Evolutionary conservation across 2,888 invertebrate genomes (phyloP).

Genomic region (Daptonema setosum): DNA sequence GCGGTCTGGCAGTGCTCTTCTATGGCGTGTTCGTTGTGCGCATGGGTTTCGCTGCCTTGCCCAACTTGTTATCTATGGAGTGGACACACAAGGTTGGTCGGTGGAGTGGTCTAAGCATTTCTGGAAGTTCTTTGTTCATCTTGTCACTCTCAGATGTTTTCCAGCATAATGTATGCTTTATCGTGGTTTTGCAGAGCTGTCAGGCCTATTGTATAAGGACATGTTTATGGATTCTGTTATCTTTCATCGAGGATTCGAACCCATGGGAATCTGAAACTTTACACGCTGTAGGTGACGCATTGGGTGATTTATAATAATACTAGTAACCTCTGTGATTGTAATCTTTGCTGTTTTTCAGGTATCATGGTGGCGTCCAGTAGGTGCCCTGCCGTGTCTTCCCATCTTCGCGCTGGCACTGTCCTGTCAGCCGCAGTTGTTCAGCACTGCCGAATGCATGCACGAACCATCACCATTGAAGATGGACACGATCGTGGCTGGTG

Average conservation of each 20-base stretch:
- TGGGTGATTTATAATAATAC: no score
- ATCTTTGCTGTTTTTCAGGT: background rate
- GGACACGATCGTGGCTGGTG: constrained; percentile 61
- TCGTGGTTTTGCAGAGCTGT: no score
- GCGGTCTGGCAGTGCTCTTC: constrained; percentile 48
- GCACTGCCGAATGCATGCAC: constrained; percentile 69
- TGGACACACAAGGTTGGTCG: constrained; percentile 17
- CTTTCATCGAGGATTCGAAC: no score
- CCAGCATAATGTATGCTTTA: no score
- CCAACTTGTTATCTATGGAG: constrained; percentile 12
- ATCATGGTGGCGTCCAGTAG: constrained; percentile 41
- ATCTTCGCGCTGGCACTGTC: constrained; percentile 89
- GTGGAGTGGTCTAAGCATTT: constrained; percentile 12
- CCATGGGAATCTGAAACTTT: no score
- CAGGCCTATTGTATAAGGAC: no score
- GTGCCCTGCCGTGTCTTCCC: constrained; percentile 70
- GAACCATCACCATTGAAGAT: constrained; percentile 68
- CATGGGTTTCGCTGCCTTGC: constrained; percentile 15
- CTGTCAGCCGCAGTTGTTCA: constrained; percentile 67
- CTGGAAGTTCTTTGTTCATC: no score
- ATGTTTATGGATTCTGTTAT: no score
- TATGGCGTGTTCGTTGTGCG: constrained; percentile 50
- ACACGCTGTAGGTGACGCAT: no score
- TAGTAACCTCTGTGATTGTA: no score
- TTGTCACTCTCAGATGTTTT: no score